Evolutionary conservation across 2,888 invertebrate species (phyloP).

Genomic region (Cremastobaeus sp.): DNA sequence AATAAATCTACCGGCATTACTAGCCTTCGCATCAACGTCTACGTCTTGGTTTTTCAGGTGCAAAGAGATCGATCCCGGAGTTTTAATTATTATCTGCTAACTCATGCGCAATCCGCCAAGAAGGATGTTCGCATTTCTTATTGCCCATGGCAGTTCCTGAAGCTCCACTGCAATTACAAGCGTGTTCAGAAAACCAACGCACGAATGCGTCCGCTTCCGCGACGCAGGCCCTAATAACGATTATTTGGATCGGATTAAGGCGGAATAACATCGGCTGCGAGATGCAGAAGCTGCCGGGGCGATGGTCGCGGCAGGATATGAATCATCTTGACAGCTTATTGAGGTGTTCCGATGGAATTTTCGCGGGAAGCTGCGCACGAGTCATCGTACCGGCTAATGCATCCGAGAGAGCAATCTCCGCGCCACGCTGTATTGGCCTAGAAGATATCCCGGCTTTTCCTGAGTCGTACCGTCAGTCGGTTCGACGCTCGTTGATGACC

Average conservation of each 20-base stretch:
- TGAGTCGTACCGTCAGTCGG: constrained; percentile 50
- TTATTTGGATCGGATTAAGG: constrained; percentile 30
- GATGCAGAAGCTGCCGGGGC: constrained; percentile 8
- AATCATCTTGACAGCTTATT: constrained; percentile 48
- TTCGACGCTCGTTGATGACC: constrained; percentile 64
- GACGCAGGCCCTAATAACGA: constrained; percentile 31
- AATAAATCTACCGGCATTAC: constrained; percentile 8
- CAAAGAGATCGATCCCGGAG: constrained; percentile 21
- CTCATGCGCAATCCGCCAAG: constrained; percentile 10
- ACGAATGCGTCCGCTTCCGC: constrained; percentile 32
- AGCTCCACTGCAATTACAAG: constrained; percentile 38
- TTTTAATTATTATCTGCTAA: constrained; percentile 39
- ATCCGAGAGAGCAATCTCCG: constrained; percentile 25
- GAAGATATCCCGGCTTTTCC: constrained; percentile 56
- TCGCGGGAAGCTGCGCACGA: constrained; percentile 42
- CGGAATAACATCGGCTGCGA: constrained; percentile 9
- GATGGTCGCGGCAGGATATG: constrained; percentile 21
- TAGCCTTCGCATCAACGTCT: constrained; percentile 7
- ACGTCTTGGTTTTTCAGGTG: constrained; percentile 4
- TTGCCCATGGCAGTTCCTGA: constrained; percentile 24
- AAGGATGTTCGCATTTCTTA: constrained; percentile 18
- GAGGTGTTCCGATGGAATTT: constrained; percentile 36
- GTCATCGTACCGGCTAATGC: constrained; percentile 23
- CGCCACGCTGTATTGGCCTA: constrained; percentile 33
- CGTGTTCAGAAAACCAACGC: constrained; percentile 33